phyloP scores from a whole-genome alignment of 2,113 vertebrate species.

The Notiomystis cincta region DNA sequence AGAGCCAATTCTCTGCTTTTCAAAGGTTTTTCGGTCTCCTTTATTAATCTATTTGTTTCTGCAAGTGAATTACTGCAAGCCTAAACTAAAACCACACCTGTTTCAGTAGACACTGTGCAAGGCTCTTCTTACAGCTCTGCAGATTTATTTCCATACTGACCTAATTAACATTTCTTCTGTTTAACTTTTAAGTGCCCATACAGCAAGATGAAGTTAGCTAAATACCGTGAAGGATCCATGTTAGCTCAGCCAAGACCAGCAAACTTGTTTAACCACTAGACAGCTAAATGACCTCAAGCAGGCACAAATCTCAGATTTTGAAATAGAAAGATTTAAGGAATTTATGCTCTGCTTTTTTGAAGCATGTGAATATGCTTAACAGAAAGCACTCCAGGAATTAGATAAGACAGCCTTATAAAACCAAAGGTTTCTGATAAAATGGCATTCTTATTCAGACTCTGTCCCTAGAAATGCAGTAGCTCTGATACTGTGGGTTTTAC shows the following conservation, averaged over 20 bases:
- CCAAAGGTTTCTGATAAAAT: background rate
- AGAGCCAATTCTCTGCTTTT: background rate
- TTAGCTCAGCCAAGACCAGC: background rate
- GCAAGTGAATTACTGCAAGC: conserved; percentile 11
- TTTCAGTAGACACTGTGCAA: background rate
- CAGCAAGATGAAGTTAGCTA: background rate
- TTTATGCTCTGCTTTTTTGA: background rate
- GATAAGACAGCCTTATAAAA: conserved; percentile 3
- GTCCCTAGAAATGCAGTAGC: background rate
- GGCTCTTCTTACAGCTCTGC: background rate
- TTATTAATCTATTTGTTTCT: background rate
- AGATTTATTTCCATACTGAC: conserved; percentile 16
- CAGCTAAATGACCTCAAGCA: background rate
- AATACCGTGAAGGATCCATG: background rate
- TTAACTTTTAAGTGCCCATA: background rate
- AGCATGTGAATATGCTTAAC: background rate
- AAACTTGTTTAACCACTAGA: background rate
- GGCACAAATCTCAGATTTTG: background rate
- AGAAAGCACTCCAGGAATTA: conserved; percentile 2
- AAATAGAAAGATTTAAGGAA: background rate
- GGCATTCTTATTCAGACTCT: background rate
- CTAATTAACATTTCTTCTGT: conserved; percentile 3
- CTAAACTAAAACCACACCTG: conserved; percentile 34
- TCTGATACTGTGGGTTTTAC: conserved; percentile 30
- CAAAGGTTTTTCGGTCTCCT: background rate